Conservation (phyloP, 2,797 vertebrate species). For the Pelodytes ibericus region DNA sequence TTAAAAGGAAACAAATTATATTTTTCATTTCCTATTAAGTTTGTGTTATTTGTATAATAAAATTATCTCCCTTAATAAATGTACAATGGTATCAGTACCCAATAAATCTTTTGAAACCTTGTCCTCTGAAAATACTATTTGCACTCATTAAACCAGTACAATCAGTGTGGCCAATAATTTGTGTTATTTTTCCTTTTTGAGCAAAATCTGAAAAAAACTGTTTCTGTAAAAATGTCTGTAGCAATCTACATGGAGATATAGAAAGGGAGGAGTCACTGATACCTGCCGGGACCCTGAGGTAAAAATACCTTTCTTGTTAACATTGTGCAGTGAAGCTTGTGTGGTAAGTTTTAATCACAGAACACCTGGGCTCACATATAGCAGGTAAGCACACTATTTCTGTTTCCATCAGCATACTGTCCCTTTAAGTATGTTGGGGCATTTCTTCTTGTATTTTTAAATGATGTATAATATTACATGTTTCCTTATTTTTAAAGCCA, state of each 20-base stretch:
- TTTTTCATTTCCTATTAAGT: too few relatives aligned
- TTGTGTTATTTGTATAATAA: too few relatives aligned
- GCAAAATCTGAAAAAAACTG: neutral
- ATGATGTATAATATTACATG: too few relatives aligned
- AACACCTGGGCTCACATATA: conserved; percentile 13
- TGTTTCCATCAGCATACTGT: neutral
- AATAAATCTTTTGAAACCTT: too few relatives aligned
- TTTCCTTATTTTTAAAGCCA: too few relatives aligned
- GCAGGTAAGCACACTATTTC: conserved; percentile 25
- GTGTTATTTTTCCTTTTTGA: neutral
- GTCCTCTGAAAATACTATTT: too few relatives aligned
- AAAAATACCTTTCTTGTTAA: conserved; percentile 35
- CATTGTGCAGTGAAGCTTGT: neutral
- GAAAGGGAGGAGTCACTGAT: conserved; percentile 3
- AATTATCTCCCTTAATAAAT: too few relatives aligned
- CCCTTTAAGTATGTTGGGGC: too few relatives aligned
- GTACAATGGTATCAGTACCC: too few relatives aligned
- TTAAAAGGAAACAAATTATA: too few relatives aligned
- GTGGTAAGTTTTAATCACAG: neutral
- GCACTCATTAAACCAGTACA: too few relatives aligned
- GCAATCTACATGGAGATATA: neutral
- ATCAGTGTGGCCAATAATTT: neutral
- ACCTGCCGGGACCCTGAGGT: conserved; percentile 7
- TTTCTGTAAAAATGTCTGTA: neutral
- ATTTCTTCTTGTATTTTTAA: too few relatives aligned